Base-by-base conservation (phyloP, 2,888 invertebrate genomes). In the Cosmia trapezina region DNA sequence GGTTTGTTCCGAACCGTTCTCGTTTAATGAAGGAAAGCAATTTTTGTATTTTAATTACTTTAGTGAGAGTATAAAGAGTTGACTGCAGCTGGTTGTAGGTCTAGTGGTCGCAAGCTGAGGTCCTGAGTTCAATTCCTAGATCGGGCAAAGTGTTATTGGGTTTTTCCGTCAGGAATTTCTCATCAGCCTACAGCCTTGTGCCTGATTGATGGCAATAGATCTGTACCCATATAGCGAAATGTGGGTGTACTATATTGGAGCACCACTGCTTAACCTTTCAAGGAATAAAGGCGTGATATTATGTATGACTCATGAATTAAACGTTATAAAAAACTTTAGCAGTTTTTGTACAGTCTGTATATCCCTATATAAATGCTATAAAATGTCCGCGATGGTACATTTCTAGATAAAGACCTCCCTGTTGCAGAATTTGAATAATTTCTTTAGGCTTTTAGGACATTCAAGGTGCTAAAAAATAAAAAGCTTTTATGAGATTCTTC, bases 1-100 rank as follows among this genome's bases (percentile, higher is more conserved):
- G 80, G 70, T 81, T 47, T 80, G 69, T 71, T 87, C 86, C 66
- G 0, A 65, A 79, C 81, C 68, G 80, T 22, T 12, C 70, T 68
- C n/a, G 37, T 3, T 61, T 28, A 33, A 12, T 19, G 6, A 54
- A 45, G 12, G 22, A 47, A 47, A 60, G 33, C 37, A 33, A 33
- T 60, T 37, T 33, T 1, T 19, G 1, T 11, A 28, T 28, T 49
- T 7, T 12, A 47, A 41, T 37, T 45, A 17, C 22, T 17, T 61
- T 43, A 22, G 59, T 37, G 6, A 37, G 37, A 37, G 37, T 37
- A 37, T 5, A 37, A 37, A 37, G 4, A 2, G 37, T 37, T 37
- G 37, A 37, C 37, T 37, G 37, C 37, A 37, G 4, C 4, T 37
- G 37, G 37, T 6, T 37, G 5, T 37, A 37, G 37, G 37, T 37